Conservation (phyloP, 2,888 invertebrate genomes). For the Patella caerulea region DNA sequence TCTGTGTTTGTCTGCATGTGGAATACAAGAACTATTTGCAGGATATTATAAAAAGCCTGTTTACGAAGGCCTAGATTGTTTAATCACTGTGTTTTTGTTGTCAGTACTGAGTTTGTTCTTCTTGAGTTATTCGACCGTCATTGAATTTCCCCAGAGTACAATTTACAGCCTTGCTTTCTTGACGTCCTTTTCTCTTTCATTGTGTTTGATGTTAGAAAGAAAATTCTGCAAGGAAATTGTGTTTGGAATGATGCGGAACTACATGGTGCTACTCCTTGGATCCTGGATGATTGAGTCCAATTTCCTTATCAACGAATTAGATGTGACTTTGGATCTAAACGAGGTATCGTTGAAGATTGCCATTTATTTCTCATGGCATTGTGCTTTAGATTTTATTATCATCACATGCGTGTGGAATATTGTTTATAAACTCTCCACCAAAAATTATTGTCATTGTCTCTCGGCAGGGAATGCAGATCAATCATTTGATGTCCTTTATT, state of each 20-base stretch:
- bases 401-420: constrained; percentile 36
- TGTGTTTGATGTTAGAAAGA: constrained; percentile 24
- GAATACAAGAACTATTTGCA: not conserved
- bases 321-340: constrained; percentile 9
- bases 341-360: constrained; percentile 9
- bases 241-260: constrained; percentile 28
- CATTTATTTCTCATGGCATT: constrained; percentile 38
- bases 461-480: constrained; percentile 21
- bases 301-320: constrained; percentile 15
- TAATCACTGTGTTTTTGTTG: not conserved
- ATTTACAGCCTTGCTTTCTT: constrained; percentile 1
- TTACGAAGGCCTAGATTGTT: not conserved
- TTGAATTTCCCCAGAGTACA: not conserved
- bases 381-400: constrained; percentile 31
- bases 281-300: constrained; percentile 36
- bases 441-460: constrained; percentile 33
- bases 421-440: constrained; percentile 23
- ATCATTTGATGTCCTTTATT: constrained; percentile 22
- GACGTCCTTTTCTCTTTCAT: not conserved
- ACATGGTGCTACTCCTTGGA: constrained; percentile 33
- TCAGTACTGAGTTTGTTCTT: not conserved
- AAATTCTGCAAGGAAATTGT: constrained; percentile 28
- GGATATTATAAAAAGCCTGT: not conserved
- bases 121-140: not conserved
- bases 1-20: not conserved